Base-by-base conservation (phyloP, 1,140 invertebrate genomes). In the Drosophila takahashii region DNA sequence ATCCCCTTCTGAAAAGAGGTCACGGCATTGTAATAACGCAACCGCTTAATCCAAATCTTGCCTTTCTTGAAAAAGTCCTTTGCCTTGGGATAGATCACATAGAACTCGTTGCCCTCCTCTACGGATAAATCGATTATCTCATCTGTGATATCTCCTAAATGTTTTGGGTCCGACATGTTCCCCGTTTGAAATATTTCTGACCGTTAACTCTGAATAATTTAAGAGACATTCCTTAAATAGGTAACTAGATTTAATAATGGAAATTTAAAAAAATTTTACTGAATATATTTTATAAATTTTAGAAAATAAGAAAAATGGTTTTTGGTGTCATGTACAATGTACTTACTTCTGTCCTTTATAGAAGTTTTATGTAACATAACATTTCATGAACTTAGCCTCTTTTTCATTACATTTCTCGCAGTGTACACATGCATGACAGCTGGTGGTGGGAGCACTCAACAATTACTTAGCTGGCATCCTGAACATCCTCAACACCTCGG, bases 21-120 rank as follows among this genome's bases (percentile, higher is more conserved):
- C 29, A 91, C 72, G 4, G 91, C 90, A 48, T 34, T 57, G 48
- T 79, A 81, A 50, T 81, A 86, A 48, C 90, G 73, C 9, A 51
- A 44, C 11, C 78, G 80, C 15, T 65, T 66, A 1, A 83, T 80
- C 29, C 81, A 90, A 66, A 13, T 89, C 36, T 83, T 76, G 7
- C 86, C 90, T 60, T 90, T 77, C 32, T 75, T 51, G 56, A n/a
- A 26, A 5, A 91, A 67, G 39, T 92, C 92, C 80, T 75, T 54
- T 10, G 83, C 84, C 47, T 83, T 81, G 0, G 77, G 78, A 58
- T 93, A 83, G 1, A 94, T 79, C 29, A 92, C 77, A 0, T 73
- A 50, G 79, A 94, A 94, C 36, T 91, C 75, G 56, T 86, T 81
- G 39, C 90, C 90, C 44, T 95, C 92, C 61, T 94, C 93, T 34